A percentile compares a stretch with the other conserved stretches of the same genome.
phyloP scores from a whole-genome alignment of 1,140 invertebrate genomes.

The Danaus melanippus region DNA sequence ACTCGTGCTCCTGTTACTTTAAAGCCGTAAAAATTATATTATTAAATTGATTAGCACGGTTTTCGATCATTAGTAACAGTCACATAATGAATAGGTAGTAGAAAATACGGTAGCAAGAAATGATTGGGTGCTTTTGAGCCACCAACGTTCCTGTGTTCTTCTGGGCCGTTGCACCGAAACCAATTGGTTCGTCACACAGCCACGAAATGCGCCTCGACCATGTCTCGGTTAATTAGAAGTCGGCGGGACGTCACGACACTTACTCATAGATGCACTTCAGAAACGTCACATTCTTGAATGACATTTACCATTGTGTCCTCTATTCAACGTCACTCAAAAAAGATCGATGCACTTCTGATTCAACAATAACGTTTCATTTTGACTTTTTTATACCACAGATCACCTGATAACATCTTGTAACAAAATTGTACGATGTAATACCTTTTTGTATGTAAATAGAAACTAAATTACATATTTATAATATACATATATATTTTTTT shows the following conservation, averaged over 20 bases:
- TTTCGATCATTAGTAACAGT: slow-evolving; percentile 45
- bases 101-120: slow-evolving; percentile 46
- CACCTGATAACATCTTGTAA: slow-evolving; percentile 7
- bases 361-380: slow-evolving; percentile 18
- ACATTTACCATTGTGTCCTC: slow-evolving; percentile 46
- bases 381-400: slow-evolving; percentile 18
- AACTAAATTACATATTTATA: neutral
- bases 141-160: slow-evolving; percentile 48
- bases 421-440: too few relatives aligned
- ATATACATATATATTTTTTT: slow-evolving; percentile 62
- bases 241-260: slow-evolving; percentile 57
- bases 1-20: slow-evolving; percentile 30
- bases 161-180: slow-evolving; percentile 46
- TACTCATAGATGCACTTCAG: slow-evolving; percentile 37
- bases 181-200: slow-evolving; percentile 60
- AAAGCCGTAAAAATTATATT: slow-evolving; percentile 38
- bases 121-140: slow-evolving; percentile 44
- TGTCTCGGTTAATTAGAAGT: slow-evolving; percentile 65
- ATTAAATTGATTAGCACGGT: slow-evolving; percentile 44
- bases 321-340: slow-evolving; percentile 34
- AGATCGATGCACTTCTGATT: slow-evolving; percentile 23
- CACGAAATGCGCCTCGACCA: slow-evolving; percentile 51
- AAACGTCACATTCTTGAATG: slow-evolving; percentile 41
- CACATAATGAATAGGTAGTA: slow-evolving; percentile 51
- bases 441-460: too few relatives aligned